Evolutionary conservation across 1,140 invertebrate genomes (phyloP), one percentile per base, ranked within the genome.

Genomic region (Nasonia longicornis): DNA sequence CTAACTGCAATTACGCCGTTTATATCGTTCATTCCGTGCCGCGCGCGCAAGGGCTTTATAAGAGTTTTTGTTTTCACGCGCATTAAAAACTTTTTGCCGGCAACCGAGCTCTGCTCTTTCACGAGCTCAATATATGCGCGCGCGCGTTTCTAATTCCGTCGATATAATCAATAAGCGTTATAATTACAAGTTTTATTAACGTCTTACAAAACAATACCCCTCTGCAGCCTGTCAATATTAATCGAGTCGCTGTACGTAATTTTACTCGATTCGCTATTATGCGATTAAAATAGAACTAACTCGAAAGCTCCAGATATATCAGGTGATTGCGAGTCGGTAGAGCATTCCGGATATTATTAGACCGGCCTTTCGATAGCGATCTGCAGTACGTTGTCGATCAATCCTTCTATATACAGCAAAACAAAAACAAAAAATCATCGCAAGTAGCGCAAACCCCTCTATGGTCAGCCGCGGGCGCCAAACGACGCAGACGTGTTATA

Each of bases 1-100:
- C 26, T 26, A 26, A 8, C 22, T 7, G 31, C 67, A 70, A 70
- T 70, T 70, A 38, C 12, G 31, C 14, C 8, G 69, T 42, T 70
- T 70, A 70, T 70, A 70, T 70, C 69, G 69, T 70, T 38, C 29
- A 35, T 74, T 74, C 72, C 3, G 29, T 35, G 4, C 22, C 20
- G 31, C 31, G 31, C 31, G 31, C 31, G 3, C 26, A 26, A 26
- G 31, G 31, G 31, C 3, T 35, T 3, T 35, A 35, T 35, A 35
- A 35, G 31, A 35, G 31, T 72, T 72, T 45, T 38, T 72, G 14
- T 72, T 38, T 38, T 72, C 31, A 38, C 29, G n/a, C 26, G 72
- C 22, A 12, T 58, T 10, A 14, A 7, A 31, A 74, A 42, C 38
- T 42, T 42, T 42, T 7, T 10, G 38, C 10, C 38, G 72, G 22